These are phyloP conservation scores for Ennomos quercinarius DNA, from an alignment of 2,888 invertebrate genomes.

Conservation along the genomic window DNA sequence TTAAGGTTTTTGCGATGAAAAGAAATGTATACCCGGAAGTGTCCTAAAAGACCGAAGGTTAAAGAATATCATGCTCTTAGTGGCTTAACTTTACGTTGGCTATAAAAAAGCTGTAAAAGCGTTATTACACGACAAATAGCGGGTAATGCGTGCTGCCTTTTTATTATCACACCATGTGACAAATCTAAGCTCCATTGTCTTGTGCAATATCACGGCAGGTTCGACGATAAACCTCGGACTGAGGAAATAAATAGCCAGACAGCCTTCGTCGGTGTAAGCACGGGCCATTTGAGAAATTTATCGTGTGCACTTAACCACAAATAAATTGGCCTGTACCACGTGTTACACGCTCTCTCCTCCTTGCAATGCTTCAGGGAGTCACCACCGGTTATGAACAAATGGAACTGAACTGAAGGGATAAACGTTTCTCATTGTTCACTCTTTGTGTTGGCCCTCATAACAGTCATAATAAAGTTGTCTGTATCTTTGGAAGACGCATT, in stretches of 20 bases:
- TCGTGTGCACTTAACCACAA: slow-evolving; percentile 83
- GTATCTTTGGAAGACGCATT: too few relatives aligned
- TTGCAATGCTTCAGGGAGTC: slow-evolving; percentile 43
- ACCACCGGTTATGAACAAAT: slow-evolving; percentile 24
- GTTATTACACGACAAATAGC: slow-evolving; percentile 64
- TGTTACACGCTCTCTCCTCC: slow-evolving; percentile 59
- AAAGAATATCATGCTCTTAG: slow-evolving; percentile 42
- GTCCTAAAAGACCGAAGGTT: slow-evolving; percentile 44
- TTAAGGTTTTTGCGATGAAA: slow-evolving; percentile 42
- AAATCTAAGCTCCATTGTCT: slow-evolving; percentile 70
- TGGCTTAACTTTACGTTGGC: slow-evolving; percentile 53
- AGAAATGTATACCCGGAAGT: slow-evolving; percentile 37
- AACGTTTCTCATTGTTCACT: slow-evolving; percentile 15
- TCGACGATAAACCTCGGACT: slow-evolving; percentile 70
- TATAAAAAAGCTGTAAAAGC: slow-evolving; percentile 59
- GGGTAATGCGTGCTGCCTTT: slow-evolving; percentile 55
- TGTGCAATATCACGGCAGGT: slow-evolving; percentile 65
- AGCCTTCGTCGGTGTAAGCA: slow-evolving; percentile 76
- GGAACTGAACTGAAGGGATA: slow-evolving; percentile 15
- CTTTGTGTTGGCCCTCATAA: neutral
- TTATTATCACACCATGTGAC: slow-evolving; percentile 68
- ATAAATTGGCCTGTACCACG: slow-evolving; percentile 79
- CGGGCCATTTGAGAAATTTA: slow-evolving; percentile 84
- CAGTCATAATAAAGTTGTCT: too few relatives aligned
- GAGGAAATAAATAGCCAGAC: slow-evolving; percentile 80